These are phyloP conservation scores for Drosophila niveifrons DNA, from an alignment of 2,888 invertebrate species.

Conservation along the genomic window DNA sequence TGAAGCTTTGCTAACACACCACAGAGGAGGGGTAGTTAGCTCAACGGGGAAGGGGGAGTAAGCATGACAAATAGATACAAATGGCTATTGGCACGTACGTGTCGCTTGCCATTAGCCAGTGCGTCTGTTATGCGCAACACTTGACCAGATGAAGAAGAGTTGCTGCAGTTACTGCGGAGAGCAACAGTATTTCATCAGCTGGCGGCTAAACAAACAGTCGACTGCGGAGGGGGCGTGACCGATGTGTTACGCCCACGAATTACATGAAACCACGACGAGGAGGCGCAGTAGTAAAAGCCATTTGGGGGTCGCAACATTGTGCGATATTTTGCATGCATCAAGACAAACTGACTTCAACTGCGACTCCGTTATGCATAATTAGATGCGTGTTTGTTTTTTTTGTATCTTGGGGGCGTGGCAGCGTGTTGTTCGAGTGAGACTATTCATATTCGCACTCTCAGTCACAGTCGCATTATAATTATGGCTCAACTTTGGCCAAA, in stretches of 20 bases:
- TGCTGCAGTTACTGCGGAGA: not conserved
- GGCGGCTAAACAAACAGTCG: conserved; percentile 43
- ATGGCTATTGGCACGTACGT: conserved; percentile 82
- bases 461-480: conserved; percentile 57
- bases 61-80: conserved; percentile 82
- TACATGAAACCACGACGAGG: conserved; percentile 36
- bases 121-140: conserved; percentile 69
- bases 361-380: conserved; percentile 64
- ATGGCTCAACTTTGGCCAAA: conserved; percentile 22
- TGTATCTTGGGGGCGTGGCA: conserved; percentile 66
- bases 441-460: conserved; percentile 31
- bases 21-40: not conserved
- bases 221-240: conserved; percentile 31
- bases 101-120: conserved; percentile 78
- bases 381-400: conserved; percentile 69
- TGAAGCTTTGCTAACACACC: conserved; percentile 38
- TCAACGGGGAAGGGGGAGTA: not conserved
- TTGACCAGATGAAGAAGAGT: conserved; percentile 31
- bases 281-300: conserved; percentile 19
- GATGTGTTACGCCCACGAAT: conserved; percentile 56
- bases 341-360: conserved; percentile 15
- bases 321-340: conserved; percentile 56
- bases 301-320: conserved; percentile 13
- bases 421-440: conserved; percentile 6
- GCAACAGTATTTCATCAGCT: conserved; percentile 45